Base-by-base conservation (phyloP, 2,797 vertebrate species). In the Salmo trutta region DNA sequence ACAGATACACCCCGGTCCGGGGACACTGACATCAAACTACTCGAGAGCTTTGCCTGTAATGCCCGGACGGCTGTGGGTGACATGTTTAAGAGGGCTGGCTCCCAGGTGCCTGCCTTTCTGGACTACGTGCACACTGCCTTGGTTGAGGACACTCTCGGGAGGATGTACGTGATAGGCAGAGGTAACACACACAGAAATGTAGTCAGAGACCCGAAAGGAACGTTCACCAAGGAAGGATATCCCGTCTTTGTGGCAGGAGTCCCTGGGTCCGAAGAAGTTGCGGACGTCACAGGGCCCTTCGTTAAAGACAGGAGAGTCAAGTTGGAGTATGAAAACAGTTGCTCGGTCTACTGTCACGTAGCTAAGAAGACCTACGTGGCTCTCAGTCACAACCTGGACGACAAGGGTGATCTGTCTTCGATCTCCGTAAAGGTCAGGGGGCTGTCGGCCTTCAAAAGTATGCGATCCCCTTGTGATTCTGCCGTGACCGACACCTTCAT, bases 151-250 rank as follows among this genome's bases (percentile, higher is more conserved):
- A 36, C 29, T 17, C 19, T 69, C 1, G 8, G 3, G 5, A 31
- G 67, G 31, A 69, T 69, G 33, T 69, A 69, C 33, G 31, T 69
- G 31, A 67, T 67, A 17, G 53, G 53, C 53, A n/a, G 17, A 56
- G 53, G 53, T 56, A 56, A 56, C 53, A 19, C 53, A 56, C 17
- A 54, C 16, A 17, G 5, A 19, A 56, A n/a, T 1, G 53, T 56
- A 19, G 53, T n/a, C 53, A 56, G 53, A 6, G 53, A 56, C 53
- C 53, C 53, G 5, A 56, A 4, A 56, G 53, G 53, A 56, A n/a
- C 53, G n/a, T 17, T 56, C 16, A 80, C 77, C 0, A 1, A 70
- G 2, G 47, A 76, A 0, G 81, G 81, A 0, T 81, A 85, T 4
- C 78, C 83, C 0, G 52, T 78, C 0, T 84, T 79, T 10, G 4